phyloP scores from a whole-genome alignment of 2,113 vertebrate species.

The Spea multiplicata region DNA sequence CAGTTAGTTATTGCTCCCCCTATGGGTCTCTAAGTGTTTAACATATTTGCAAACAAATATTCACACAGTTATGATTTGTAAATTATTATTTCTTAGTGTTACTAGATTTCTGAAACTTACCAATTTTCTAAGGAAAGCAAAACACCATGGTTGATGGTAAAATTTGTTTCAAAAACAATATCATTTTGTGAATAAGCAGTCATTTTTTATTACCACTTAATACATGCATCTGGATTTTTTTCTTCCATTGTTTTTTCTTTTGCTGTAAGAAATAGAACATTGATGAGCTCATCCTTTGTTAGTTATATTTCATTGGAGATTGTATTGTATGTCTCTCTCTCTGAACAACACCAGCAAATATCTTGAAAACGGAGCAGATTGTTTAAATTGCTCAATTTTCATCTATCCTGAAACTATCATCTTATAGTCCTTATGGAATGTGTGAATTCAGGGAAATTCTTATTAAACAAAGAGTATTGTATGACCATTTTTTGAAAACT shows the following conservation, averaged over 20 bases:
- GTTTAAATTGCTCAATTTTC: constrained; percentile 29
- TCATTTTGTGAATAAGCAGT: neutral
- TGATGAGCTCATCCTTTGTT: neutral
- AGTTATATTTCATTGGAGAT: neutral
- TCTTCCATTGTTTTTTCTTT: neutral
- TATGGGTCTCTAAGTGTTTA: no score
- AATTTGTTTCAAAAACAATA: neutral
- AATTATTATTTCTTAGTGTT: no score
- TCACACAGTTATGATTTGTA: no score
- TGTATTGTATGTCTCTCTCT: constrained; percentile 2
- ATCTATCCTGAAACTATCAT: constrained; percentile 9
- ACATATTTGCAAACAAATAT: no score
- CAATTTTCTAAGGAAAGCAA: no score
- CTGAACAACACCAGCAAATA: neutral
- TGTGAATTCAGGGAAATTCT: constrained; percentile 15
- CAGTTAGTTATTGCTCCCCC: no score
- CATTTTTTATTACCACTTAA: neutral
- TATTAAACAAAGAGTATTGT: constrained; percentile 21
- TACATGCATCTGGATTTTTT: neutral
- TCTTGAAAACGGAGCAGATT: neutral
- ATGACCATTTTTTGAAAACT: constrained; percentile 8
- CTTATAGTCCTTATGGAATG: constrained; percentile 1
- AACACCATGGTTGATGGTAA: no score
- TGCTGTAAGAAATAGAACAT: neutral
- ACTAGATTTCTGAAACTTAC: no score